Conservation (phyloP, 2,888 invertebrate species). For the Polyommatus iphigenia region DNA sequence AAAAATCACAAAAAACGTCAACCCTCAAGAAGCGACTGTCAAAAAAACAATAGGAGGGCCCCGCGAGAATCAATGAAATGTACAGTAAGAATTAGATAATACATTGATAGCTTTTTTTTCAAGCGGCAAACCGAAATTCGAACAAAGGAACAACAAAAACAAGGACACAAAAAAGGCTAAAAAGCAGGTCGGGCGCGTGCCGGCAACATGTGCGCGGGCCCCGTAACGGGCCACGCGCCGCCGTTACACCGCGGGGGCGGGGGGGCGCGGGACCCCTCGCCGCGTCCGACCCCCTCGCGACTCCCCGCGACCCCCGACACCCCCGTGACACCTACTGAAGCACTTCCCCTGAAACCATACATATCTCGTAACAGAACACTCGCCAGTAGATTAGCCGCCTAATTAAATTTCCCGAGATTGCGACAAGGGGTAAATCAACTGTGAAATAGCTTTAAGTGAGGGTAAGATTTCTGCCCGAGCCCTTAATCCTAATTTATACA, state of each 20-base stretch:
- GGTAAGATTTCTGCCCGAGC: slow-evolving; percentile 25
- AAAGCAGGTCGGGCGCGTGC: slow-evolving; percentile 75
- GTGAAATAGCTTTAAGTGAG: slow-evolving; percentile 50
- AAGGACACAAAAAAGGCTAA: slow-evolving; percentile 66
- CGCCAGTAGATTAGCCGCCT: slow-evolving; percentile 71
- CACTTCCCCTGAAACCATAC: slow-evolving; percentile 74
- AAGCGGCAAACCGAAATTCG: slow-evolving; percentile 51
- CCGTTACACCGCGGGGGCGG: slow-evolving; percentile 52
- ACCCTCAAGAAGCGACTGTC: slow-evolving; percentile 7
- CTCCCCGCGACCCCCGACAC: slow-evolving; percentile 40
- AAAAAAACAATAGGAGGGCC: slow-evolving; percentile 14
- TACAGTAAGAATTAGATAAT: slow-evolving; percentile 30
- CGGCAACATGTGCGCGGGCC: slow-evolving; percentile 77
- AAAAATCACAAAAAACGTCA: slow-evolving; percentile 7
- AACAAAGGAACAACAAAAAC: slow-evolving; percentile 74
- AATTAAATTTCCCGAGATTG: slow-evolving; percentile 78
- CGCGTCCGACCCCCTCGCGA: slow-evolving; percentile 31
- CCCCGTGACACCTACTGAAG: slow-evolving; percentile 53
- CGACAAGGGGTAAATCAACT: slow-evolving; percentile 61
- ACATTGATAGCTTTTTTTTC: slow-evolving; percentile 37
- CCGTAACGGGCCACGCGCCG: slow-evolving; percentile 64
- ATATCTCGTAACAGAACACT: slow-evolving; percentile 65
- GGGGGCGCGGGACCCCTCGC: slow-evolving; percentile 32
- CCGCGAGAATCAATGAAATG: slow-evolving; percentile 20
- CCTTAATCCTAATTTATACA: slow-evolving; percentile 14